phyloP scores from a whole-genome alignment of 1,140 invertebrate species.

The Neotoxoptera formosana region DNA sequence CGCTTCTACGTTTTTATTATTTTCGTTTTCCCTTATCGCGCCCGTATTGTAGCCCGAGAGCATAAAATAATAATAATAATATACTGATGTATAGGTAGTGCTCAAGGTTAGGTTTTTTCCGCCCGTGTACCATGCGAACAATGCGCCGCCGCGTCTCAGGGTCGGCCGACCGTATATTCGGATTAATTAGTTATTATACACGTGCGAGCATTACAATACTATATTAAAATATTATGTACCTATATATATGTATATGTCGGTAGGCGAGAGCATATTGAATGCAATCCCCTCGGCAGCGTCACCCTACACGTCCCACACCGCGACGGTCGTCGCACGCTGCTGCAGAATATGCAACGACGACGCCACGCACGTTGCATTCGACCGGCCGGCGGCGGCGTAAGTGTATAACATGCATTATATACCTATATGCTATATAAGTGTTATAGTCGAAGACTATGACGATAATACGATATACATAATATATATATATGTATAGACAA shows the following conservation, averaged over 20 bases:
- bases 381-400: background rate
- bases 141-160: constrained; percentile 26
- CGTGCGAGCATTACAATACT: background rate
- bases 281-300: background rate
- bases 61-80: background rate
- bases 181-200: constrained; percentile 42
- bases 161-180: background rate
- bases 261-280: background rate
- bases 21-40: background rate
- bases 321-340: background rate
- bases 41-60: background rate
- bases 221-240: background rate
- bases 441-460: background rate
- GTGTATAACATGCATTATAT: background rate
- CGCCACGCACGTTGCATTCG: background rate
- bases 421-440: background rate
- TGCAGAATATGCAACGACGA: constrained; percentile 10
- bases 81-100: background rate
- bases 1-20: background rate
- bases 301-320: background rate
- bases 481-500: background rate
- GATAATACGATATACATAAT: background rate
- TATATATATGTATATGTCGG: background rate
- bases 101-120: constrained; percentile 32
- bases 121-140: constrained; percentile 12